These are phyloP conservation scores for Coptodon bakossiorum DNA, from an alignment of 2,113 vertebrate genomes.

Conservation along the genomic window DNA sequence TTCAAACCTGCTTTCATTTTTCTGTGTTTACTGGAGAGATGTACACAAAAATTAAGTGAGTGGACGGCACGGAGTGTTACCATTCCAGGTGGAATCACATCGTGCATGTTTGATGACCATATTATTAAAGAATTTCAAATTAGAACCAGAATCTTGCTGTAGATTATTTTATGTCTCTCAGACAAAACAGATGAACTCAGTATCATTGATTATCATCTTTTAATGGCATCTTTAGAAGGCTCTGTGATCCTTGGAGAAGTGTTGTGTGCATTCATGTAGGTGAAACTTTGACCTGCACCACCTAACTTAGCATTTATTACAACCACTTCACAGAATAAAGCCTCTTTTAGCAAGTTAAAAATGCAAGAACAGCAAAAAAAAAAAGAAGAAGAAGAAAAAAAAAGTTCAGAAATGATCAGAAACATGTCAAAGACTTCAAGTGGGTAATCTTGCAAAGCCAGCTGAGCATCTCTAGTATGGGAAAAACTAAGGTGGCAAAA, in stretches of 20 bases:
- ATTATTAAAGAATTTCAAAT: neutral
- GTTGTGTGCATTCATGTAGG: neutral
- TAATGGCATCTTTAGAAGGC: neutral
- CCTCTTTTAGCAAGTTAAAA: neutral
- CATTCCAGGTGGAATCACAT: neutral
- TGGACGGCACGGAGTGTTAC: neutral
- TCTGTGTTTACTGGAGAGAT: neutral
- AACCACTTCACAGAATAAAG: neutral
- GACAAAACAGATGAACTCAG: neutral
- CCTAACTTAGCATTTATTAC: neutral
- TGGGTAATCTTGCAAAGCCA: neutral
- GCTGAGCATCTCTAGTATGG: neutral
- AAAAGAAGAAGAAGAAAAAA: neutral
- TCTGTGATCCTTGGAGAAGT: neutral
- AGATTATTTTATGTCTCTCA: neutral
- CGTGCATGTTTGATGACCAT: neutral
- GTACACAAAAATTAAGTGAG: neutral
- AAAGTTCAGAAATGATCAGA: neutral
- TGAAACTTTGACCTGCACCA: neutral
- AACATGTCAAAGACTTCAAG: neutral
- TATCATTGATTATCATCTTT: neutral
- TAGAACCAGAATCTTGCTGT: neutral
- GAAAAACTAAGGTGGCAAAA: neutral
- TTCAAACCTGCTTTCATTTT: neutral
- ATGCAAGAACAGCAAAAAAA: neutral